Percentiles rank a stretch among this genome's conserved stretches.
phyloP scores from a whole-genome alignment of 2,797 vertebrate species.

The Sitta carolinensis region DNA sequence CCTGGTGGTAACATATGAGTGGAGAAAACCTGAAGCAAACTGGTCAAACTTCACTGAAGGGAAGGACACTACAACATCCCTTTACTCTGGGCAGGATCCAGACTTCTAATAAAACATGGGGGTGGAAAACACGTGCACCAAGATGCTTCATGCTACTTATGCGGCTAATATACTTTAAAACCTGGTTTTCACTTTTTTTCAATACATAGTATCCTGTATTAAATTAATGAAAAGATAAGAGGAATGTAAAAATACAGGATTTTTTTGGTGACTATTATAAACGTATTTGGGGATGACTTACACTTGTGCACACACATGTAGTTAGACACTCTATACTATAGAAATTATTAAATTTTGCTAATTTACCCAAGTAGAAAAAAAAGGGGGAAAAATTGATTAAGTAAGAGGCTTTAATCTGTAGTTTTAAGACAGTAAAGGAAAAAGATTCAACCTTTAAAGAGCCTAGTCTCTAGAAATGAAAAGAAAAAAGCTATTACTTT shows the following conservation, averaged over 20 bases:
- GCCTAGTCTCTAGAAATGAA: not conserved
- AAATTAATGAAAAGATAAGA: not conserved
- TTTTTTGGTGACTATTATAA: not conserved
- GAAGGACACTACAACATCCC: not conserved
- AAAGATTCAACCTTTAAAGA: not conserved
- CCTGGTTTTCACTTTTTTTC: not conserved
- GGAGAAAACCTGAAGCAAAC: not conserved
- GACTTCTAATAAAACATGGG: not conserved
- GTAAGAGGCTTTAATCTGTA: not conserved
- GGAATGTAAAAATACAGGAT: rapidly evolving
- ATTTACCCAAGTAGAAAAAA: not conserved
- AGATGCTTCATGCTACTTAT: not conserved
- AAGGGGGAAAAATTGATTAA: not conserved
- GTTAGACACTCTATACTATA: not conserved
- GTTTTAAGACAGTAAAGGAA: not conserved
- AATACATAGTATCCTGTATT: not conserved
- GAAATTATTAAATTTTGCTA: not conserved
- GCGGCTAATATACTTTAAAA: not conserved
- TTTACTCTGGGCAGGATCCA: not conserved
- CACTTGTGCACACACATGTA: not conserved
- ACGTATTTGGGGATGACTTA: not conserved
- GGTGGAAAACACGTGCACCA: not conserved
- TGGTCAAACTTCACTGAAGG: not conserved
- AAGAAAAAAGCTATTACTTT: slow-evolving; percentile 18
- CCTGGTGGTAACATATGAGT: not conserved